These are phyloP conservation scores for Sciurus niger DNA, from an alignment of 2,113 vertebrate genomes.

Conservation along the genomic window DNA sequence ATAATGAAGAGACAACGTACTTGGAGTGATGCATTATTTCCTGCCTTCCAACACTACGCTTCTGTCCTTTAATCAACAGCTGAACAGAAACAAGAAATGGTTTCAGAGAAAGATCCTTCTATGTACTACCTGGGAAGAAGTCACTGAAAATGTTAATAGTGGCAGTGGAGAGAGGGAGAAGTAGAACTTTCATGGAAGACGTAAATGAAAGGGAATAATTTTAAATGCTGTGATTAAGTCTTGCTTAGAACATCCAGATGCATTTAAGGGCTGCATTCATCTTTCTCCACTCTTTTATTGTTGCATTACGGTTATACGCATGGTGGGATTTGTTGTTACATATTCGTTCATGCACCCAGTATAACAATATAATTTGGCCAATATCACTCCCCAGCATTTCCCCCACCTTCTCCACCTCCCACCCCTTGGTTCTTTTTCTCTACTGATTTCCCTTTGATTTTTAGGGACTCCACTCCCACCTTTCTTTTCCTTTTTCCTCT, in stretches of 20 bases:
- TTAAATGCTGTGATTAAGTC: not conserved
- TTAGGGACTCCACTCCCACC: no score
- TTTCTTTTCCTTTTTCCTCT: no score
- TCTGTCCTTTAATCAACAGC: slow-evolving; percentile 61
- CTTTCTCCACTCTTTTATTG: not conserved
- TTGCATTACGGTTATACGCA: no score
- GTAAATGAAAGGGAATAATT: not conserved
- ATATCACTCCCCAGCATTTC: no score
- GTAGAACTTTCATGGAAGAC: not conserved
- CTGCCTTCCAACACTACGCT: slow-evolving; percentile 48
- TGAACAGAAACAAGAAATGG: not conserved
- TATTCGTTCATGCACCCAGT: no score
- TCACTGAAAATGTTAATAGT: not conserved
- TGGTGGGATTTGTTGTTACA: no score
- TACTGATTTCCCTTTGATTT: no score
- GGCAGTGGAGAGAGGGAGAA: not conserved
- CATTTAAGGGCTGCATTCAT: not conserved
- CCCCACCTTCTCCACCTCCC: no score
- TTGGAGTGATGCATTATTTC: slow-evolving; percentile 85
- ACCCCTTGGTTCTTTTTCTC: no score
- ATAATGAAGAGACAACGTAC: slow-evolving; percentile 78
- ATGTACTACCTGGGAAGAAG: not conserved
- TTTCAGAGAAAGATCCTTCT: slow-evolving; percentile 23
- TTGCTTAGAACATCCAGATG: not conserved
- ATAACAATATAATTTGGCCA: no score